phyloP scores from a whole-genome alignment of 2,797 vertebrate species.

The Pelobates cultripes region DNA sequence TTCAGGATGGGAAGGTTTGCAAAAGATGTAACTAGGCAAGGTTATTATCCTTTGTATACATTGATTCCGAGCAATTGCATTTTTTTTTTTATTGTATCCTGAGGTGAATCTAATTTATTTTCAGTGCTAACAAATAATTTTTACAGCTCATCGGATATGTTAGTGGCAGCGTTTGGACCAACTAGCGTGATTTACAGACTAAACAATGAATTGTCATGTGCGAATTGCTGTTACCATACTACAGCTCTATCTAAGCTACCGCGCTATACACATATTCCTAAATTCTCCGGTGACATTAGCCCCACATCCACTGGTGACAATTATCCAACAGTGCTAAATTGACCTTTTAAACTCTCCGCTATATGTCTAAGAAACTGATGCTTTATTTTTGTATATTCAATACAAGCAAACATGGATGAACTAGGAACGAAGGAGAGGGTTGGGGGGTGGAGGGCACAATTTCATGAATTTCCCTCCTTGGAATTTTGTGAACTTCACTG shows the following conservation, averaged over 20 bases:
- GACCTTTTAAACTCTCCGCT: no score
- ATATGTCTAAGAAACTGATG: no score
- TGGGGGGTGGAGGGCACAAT: no score
- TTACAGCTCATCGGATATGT: background rate
- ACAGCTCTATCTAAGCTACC: background rate
- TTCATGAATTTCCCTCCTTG: no score
- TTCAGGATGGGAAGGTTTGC: background rate
- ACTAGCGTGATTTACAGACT: background rate
- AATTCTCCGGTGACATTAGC: background rate
- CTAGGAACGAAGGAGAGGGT: no score
- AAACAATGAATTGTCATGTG: background rate
- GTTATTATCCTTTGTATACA: background rate
- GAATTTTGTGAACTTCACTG: no score
- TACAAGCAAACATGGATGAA: no score
- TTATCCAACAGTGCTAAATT: background rate
- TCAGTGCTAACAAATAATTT: constrained; percentile 7
- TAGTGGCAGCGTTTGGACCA: constrained; percentile 2
- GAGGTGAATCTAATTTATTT: background rate
- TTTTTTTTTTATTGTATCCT: background rate
- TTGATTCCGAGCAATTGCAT: background rate
- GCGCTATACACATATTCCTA: background rate
- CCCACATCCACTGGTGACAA: background rate
- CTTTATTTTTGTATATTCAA: no score
- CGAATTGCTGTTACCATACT: background rate
- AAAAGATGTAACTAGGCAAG: background rate